These are phyloP conservation scores for Bubo scandiacus DNA, from an alignment of 2,113 vertebrate genomes.

Conservation along the genomic window DNA sequence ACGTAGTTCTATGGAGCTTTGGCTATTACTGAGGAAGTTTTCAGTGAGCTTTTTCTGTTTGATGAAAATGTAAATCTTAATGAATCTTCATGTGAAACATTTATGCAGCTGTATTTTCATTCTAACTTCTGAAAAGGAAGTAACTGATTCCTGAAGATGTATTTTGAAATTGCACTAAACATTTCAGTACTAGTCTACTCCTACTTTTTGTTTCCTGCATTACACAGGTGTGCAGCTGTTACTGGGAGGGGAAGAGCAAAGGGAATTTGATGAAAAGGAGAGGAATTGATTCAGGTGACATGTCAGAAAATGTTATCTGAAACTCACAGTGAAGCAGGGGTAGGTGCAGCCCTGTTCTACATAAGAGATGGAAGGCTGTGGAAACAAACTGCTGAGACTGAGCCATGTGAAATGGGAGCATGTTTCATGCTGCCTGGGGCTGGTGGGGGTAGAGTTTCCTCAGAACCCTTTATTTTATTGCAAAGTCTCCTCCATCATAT, in stretches of 20 bases:
- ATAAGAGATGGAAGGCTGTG: neutral
- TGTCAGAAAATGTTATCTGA: neutral
- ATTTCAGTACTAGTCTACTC: neutral
- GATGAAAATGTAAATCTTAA: neutral
- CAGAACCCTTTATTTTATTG: neutral
- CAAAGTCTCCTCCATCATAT: neutral
- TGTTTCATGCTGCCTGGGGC: neutral
- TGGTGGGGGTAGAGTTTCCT: neutral
- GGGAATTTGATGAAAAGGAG: neutral
- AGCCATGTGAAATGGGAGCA: neutral
- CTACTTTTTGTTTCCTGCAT: neutral
- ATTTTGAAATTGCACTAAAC: neutral
- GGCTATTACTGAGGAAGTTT: neutral
- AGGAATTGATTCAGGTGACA: neutral
- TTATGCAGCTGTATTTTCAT: neutral
- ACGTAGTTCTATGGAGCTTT: neutral
- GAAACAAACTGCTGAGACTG: neutral
- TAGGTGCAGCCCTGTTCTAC: neutral
- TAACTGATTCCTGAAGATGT: neutral
- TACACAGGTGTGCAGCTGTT: neutral
- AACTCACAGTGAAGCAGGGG: neutral
- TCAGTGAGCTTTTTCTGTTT: neutral
- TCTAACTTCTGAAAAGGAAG: neutral
- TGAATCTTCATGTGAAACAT: neutral
- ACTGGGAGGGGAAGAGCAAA: neutral